A percentile compares a stretch with the other conserved stretches of the same genome.
Evolutionary conservation across 2,797 vertebrate genomes (phyloP).

Genomic region (Acanthiza pusilla): DNA sequence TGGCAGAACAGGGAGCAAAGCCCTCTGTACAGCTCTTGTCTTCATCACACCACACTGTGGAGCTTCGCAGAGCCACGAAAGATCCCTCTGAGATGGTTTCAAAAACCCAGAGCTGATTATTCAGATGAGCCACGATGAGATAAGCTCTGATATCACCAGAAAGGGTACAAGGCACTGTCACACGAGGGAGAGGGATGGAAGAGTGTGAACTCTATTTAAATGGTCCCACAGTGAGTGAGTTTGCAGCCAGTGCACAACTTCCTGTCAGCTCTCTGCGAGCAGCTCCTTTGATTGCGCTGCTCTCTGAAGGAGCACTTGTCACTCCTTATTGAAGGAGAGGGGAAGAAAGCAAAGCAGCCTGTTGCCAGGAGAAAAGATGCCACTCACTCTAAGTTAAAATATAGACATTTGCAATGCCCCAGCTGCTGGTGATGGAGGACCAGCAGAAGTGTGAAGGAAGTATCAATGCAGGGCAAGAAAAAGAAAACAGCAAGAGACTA

Average conservation of each 20-base stretch:
- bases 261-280: conserved; percentile 9
- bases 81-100: background rate
- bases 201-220: conserved; percentile 28
- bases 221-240: background rate
- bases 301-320: conserved; percentile 49
- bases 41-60: background rate
- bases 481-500: background rate
- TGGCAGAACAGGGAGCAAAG: background rate
- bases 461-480: background rate
- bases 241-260: background rate
- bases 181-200: background rate
- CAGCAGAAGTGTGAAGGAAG: background rate
- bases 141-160: background rate
- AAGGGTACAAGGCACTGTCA: background rate
- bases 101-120: background rate
- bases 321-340: conserved; percentile 9
- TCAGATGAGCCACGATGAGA: background rate
- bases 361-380: conserved; percentile 49
- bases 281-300: conserved; percentile 10
- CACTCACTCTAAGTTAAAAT: conserved; percentile 33
- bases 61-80: background rate
- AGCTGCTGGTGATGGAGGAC: background rate
- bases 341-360: conserved; percentile 37
- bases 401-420: conserved; percentile 16
- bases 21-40: background rate